A percentile compares a stretch with the other conserved stretches of the same genome.
These are phyloP conservation scores for Ardeotis arabs DNA, from an alignment of 2,113 vertebrate species.

Conservation along the genomic window DNA sequence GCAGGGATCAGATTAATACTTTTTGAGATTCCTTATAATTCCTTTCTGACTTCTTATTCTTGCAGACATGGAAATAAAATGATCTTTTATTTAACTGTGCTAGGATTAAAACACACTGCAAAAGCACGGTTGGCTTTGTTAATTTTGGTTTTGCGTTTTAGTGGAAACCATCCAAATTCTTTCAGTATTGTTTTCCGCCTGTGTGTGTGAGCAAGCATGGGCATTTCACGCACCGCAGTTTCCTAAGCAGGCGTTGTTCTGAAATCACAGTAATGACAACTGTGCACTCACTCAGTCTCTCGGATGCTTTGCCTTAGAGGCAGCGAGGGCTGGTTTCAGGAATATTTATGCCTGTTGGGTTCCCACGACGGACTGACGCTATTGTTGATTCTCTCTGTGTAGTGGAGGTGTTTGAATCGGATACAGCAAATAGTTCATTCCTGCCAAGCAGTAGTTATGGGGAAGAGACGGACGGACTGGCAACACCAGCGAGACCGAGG, in stretches of 20 bases:
- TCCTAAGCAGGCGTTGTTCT: not conserved
- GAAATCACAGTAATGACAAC: not conserved
- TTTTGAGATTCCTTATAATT: not conserved
- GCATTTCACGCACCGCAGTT: not conserved
- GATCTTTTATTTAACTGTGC: not conserved
- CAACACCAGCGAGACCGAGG: conserved; percentile 86
- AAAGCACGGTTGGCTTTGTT: not conserved
- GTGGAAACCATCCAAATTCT: not conserved
- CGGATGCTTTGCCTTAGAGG: not conserved
- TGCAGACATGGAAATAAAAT: not conserved
- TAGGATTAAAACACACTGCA: not conserved
- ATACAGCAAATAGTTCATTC: conserved; percentile 61
- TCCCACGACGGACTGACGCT: not conserved
- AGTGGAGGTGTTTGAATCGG: conserved; percentile 85
- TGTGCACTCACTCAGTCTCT: not conserved
- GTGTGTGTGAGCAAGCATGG: not conserved
- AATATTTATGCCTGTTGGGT: not conserved
- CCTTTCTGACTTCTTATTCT: not conserved
- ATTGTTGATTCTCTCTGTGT: not conserved
- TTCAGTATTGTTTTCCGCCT: not conserved
- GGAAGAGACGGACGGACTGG: conserved; percentile 74
- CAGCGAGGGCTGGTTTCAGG: not conserved
- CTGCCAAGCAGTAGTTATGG: conserved; percentile 63
- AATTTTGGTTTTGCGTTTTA: not conserved
- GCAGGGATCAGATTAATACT: not conserved